These are phyloP conservation scores for Orientallactaga bullata DNA, from an alignment of 2,113 vertebrate species.

Conservation along the genomic window DNA sequence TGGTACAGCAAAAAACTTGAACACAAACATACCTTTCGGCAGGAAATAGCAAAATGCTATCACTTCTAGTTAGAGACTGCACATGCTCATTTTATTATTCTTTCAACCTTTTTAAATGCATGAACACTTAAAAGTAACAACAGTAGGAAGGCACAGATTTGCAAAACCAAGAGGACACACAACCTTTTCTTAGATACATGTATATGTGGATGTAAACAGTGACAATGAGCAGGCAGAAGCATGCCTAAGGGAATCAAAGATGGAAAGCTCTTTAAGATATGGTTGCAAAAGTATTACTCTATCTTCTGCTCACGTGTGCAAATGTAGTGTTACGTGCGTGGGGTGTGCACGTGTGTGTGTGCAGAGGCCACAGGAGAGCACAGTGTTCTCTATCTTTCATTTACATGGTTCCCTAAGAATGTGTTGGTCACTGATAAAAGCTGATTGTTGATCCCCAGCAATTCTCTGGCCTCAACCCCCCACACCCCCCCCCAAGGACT, in stretches of 20 bases:
- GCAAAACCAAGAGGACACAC: background rate
- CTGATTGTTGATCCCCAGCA: too few relatives aligned
- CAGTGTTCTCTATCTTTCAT: too few relatives aligned
- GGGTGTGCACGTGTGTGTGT: too few relatives aligned
- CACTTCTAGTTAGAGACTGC: background rate
- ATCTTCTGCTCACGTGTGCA: too few relatives aligned
- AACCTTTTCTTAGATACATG: background rate
- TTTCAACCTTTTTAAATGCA: slow-evolving; percentile 11
- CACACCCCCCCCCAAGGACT: too few relatives aligned
- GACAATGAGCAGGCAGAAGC: background rate
- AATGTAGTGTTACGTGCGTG: too few relatives aligned
- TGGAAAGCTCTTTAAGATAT: background rate
- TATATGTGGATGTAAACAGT: background rate
- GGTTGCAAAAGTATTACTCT: background rate
- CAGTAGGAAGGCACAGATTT: background rate
- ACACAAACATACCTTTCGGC: background rate
- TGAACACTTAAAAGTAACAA: background rate
- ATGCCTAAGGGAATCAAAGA: slow-evolving; percentile 28
- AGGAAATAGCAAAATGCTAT: background rate
- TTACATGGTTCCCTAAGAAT: too few relatives aligned
- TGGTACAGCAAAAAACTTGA: background rate
- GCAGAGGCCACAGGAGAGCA: too few relatives aligned
- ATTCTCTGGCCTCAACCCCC: too few relatives aligned
- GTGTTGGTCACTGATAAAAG: too few relatives aligned
- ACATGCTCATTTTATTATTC: background rate